Percentiles rank a stretch among this genome's conserved stretches.
Conservation (phyloP, 2,888 invertebrate genomes). For the Eupithecia vulgata region DNA sequence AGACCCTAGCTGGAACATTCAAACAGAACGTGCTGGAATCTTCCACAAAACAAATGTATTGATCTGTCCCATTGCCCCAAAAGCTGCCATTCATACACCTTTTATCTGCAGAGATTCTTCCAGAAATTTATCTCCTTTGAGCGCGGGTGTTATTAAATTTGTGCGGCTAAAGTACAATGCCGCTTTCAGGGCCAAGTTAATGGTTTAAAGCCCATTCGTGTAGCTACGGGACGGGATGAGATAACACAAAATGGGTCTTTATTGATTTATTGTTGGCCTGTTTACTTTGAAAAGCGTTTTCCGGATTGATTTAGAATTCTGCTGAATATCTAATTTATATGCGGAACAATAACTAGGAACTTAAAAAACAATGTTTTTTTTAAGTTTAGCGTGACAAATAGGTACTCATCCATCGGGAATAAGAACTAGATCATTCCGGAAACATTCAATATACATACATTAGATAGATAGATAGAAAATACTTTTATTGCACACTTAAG, state of each 20-base stretch:
- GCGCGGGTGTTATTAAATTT: conserved; percentile 39
- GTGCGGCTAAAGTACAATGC: conserved; percentile 35
- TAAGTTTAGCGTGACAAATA: too few species aligned
- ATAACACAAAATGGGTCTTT: neutral
- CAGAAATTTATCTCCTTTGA: conserved; percentile 39
- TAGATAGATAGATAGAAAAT: too few species aligned
- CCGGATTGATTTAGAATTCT: neutral
- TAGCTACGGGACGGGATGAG: conserved; percentile 10
- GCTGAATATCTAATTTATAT: neutral
- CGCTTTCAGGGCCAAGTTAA: conserved; percentile 34
- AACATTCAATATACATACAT: too few species aligned
- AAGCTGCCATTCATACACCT: conserved; percentile 14
- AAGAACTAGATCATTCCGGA: too few species aligned
- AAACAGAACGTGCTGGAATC: neutral
- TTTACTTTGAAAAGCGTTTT: neutral
- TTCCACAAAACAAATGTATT: conserved; percentile 17
- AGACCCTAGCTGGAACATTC: neutral
- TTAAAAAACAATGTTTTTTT: too few species aligned
- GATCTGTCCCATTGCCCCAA: conserved; percentile 8
- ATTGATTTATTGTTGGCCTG: neutral
- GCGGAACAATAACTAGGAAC: neutral
- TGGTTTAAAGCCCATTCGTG: conserved; percentile 20
- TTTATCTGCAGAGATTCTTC: conserved; percentile 36
- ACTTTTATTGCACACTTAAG: too few species aligned
- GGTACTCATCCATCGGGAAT: too few species aligned